Conservation (phyloP, 2,888 invertebrate genomes). For the Oxycera nigricornis region DNA sequence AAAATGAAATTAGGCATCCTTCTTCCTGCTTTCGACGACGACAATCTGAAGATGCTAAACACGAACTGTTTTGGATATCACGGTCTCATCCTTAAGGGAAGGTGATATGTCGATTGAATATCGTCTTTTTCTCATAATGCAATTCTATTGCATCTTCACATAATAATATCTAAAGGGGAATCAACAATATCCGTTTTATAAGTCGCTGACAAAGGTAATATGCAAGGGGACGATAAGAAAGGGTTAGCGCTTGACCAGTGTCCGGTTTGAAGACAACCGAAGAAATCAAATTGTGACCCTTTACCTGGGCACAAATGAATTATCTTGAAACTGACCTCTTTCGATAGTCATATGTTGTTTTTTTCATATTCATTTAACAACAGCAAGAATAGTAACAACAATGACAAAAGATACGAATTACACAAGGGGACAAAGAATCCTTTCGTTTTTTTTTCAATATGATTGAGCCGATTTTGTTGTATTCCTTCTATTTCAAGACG, state of each 20-base stretch:
- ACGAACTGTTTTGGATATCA: no score
- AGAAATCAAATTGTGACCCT: background rate
- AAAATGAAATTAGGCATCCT: no score
- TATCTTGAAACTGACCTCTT: background rate
- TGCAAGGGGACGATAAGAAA: background rate
- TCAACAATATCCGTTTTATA: no score
- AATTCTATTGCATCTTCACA: no score
- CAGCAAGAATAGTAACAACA: no score
- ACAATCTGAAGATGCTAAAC: no score
- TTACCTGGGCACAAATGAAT: background rate
- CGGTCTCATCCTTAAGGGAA: no score
- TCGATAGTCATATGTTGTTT: background rate
- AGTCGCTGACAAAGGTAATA: no score
- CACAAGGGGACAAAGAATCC: background rate
- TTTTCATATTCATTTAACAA: background rate
- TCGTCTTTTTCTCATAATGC: no score
- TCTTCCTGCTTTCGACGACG: no score
- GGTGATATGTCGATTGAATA: no score
- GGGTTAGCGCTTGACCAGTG: background rate
- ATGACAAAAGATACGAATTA: background rate
- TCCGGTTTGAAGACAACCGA: background rate
- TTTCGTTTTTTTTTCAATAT: background rate
- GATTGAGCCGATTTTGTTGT: background rate
- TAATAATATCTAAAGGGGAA: no score
- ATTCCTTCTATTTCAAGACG: background rate